Evolutionary conservation across 64 coral and sea anemone species (phyloP).

Genomic region (Catalaphyllia jardinei): DNA sequence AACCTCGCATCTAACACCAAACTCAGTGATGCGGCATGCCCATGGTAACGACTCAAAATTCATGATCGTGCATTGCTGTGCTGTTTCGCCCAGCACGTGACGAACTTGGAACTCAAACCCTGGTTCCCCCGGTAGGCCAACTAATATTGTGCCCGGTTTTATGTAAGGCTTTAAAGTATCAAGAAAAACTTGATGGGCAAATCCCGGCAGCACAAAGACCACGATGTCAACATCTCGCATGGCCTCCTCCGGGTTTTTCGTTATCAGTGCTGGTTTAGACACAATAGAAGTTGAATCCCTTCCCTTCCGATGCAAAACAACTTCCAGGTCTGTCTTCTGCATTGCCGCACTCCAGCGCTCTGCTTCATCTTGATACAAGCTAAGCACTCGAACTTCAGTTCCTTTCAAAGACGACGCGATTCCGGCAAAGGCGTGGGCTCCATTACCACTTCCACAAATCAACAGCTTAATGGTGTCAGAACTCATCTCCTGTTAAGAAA

Average conservation of each 20-base stretch:
- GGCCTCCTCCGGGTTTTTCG: conserved; percentile 57
- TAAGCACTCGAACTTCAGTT: conserved; percentile 72
- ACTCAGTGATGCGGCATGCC: conserved; percentile 46
- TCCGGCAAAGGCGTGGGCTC: conserved; percentile 69
- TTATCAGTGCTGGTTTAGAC: conserved; percentile 54
- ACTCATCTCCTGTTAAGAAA: conserved; percentile 7
- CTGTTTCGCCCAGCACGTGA: conserved; percentile 38
- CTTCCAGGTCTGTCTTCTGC: conserved; percentile 10
- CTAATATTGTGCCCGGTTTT: conserved; percentile 62
- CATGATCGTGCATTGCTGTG: conserved; percentile 27
- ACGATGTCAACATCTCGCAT: conserved; percentile 31
- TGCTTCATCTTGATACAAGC: conserved; percentile 76
- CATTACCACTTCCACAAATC: conserved; percentile 84
- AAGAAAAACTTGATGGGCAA: conserved; percentile 52
- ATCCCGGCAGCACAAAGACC: conserved; percentile 34
- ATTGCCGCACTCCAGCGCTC: conserved; percentile 48
- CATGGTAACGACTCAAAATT: conserved; percentile 79
- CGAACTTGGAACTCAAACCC: conserved; percentile 71
- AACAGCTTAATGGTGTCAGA: conserved; percentile 52
- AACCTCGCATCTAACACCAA: conserved; percentile 25
- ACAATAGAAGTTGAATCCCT: background rate
- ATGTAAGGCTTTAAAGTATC: conserved; percentile 47
- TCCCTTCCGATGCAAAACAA: background rate
- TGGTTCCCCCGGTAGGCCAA: conserved; percentile 61
- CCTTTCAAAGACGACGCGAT: conserved; percentile 59